phyloP scores from a whole-genome alignment of 37 sponge, comb jelly and placozoan genomes.

The Diacarnus erythraeanus region DNA sequence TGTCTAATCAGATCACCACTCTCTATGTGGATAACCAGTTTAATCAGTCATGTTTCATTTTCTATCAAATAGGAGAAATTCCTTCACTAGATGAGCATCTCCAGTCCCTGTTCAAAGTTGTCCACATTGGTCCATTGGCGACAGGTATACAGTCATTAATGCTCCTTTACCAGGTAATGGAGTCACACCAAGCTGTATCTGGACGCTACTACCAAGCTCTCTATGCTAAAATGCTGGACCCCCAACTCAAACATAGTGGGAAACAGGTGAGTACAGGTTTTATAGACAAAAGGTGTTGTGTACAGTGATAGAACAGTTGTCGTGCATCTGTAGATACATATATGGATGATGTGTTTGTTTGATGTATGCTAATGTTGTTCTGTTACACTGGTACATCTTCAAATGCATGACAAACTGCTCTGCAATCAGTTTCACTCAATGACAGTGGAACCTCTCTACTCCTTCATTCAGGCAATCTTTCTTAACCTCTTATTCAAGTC shows the following conservation, averaged over 20 bases:
- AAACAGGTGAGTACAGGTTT: slow-evolving; percentile 73
- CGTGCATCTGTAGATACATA: no score
- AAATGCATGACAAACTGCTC: no score
- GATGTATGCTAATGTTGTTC: no score
- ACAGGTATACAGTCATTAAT: slow-evolving; percentile 92
- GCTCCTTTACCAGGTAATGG: slow-evolving; percentile 95
- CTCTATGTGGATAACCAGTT: no score
- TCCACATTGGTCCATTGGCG: slow-evolving; percentile 82
- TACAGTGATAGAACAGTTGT: no score
- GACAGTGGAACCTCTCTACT: not conserved
- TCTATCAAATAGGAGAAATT: slow-evolving; percentile 64
- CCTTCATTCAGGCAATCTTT: slow-evolving; percentile 73
- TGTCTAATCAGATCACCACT: no score
- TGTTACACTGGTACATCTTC: no score
- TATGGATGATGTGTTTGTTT: no score
- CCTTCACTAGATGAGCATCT: slow-evolving; percentile 87
- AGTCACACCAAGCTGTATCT: slow-evolving; percentile 79
- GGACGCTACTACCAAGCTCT: slow-evolving; percentile 90
- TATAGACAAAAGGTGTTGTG: no score
- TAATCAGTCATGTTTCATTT: no score
- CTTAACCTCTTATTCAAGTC: slow-evolving; percentile 95
- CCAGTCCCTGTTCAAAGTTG: slow-evolving; percentile 88
- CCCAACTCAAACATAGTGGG: slow-evolving; percentile 65
- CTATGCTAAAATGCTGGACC: slow-evolving; percentile 89
- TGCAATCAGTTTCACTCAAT: no score